Conservation (phyloP, 2,888 invertebrate genomes). For the Schizaphis graminum region DNA sequence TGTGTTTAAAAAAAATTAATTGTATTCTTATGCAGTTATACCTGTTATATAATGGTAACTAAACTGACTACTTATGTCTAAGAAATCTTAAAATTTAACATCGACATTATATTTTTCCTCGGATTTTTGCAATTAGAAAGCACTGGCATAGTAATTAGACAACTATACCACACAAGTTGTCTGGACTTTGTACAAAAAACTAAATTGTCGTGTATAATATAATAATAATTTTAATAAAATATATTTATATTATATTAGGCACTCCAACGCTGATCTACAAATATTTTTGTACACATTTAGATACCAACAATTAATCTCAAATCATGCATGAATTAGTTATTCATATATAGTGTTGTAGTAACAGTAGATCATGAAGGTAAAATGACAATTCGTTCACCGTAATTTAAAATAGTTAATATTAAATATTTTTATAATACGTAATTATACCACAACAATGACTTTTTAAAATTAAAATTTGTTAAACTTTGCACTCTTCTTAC, state of each 20-base stretch:
- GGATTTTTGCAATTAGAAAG: too few relatives aligned
- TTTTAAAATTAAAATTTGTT: constrained; percentile 65
- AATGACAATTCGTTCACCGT: background rate
- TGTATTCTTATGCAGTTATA: too few relatives aligned
- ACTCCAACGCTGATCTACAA: background rate
- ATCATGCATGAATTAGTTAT: background rate
- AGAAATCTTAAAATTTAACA: too few relatives aligned
- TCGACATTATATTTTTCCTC: too few relatives aligned
- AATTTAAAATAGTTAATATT: background rate
- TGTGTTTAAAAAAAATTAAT: too few relatives aligned
- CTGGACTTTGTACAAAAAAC: background rate
- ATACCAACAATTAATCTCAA: background rate
- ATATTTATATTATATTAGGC: background rate
- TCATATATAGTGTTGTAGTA: background rate
- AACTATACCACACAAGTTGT: background rate
- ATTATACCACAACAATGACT: background rate
- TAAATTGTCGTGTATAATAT: background rate
- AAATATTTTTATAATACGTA: background rate
- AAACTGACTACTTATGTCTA: too few relatives aligned
- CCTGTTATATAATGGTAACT: too few relatives aligned
- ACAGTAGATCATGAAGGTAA: background rate
- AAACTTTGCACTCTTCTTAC: constrained; percentile 67
- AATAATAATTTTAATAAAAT: background rate
- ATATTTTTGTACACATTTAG: background rate
- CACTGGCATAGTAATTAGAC: background rate